Evolutionary conservation across 2,113 vertebrate species (phyloP), one percentile per base, ranked within the genome.

Genomic region (Saguinus imperator): DNA sequence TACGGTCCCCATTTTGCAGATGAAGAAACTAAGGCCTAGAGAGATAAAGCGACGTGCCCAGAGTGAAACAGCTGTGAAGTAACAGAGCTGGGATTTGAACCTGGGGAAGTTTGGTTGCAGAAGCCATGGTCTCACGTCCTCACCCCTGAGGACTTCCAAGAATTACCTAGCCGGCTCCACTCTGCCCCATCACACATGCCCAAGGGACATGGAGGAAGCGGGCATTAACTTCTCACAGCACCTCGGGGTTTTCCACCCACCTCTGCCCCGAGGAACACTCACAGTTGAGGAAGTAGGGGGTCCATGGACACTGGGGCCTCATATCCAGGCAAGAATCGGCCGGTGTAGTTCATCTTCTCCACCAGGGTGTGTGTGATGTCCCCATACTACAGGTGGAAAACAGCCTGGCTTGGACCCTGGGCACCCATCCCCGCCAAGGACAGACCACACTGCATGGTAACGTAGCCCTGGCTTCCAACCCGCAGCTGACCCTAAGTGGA

Each of bases 291-390:
- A n/a, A 99, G 98, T 6, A 98, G 92, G 0, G 99, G 98, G 94
- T 99, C 99, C 94, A 92, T 98, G 97, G 98, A 99, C 6, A 97
- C 88, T 32, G 99, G 98, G 0, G 97, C 73, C 0, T 99, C 97
- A 82, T 99, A 99, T 23, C 99, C 99, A 0, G 99, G 99, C 27
- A 99, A 97, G 97, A 99, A 99, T 70, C 98, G 94, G 20, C 99
- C 99, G 0, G 82, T 99, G 98, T 99, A 99, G 94, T 98, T 98
- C 37, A 97, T 97, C 95, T 99, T 99, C 97, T 99, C 99, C 98
- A 99, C 98, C 94, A 99, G 97, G 9, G 99, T 99, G 98, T 99
- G 99, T 0, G 99, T 99, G 43, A 99, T 99, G 97, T 99, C 99
- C 5, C 99, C 99, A 0, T 99, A 99, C 99, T 99, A 96, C 0